Percentiles rank a stretch among this genome's conserved stretches.
phyloP scores from a whole-genome alignment of 2,113 vertebrate genomes.

The Psilopsiagon aymara region DNA sequence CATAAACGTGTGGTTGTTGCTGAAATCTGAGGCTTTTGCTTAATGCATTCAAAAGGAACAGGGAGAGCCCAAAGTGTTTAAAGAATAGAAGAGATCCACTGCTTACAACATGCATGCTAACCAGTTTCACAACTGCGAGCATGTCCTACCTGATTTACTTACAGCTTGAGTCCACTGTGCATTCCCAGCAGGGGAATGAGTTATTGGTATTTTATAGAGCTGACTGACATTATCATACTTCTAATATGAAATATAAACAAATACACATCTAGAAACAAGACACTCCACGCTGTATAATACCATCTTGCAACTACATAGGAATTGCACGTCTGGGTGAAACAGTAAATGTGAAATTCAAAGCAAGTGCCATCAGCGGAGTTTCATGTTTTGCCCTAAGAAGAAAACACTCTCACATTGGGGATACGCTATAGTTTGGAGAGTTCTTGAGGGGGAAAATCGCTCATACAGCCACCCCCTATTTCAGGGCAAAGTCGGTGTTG shows the following conservation, averaged over 20 bases:
- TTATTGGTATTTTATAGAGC: background rate
- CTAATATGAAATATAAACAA: background rate
- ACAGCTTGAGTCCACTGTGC: background rate
- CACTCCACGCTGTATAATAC: background rate
- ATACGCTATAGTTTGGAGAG: background rate
- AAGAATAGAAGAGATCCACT: background rate
- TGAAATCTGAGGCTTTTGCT: background rate
- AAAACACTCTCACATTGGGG: background rate
- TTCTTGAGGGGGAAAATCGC: too few species aligned
- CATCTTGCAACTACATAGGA: fast-evolving
- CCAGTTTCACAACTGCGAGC: background rate
- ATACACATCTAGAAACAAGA: background rate
- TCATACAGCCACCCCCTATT: fast-evolving
- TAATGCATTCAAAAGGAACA: background rate
- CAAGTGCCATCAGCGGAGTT: background rate
- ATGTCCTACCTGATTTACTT: background rate
- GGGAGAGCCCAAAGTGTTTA: background rate
- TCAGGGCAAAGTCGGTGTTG: background rate
- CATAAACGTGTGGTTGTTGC: background rate
- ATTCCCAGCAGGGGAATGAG: background rate
- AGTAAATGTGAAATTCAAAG: background rate
- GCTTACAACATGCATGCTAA: background rate
- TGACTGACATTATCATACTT: background rate
- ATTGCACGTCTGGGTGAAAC: background rate
- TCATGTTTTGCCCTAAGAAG: background rate